Evolutionary conservation across 2,888 invertebrate species (phyloP).

Genomic region (Oscheius myriophilus): DNA sequence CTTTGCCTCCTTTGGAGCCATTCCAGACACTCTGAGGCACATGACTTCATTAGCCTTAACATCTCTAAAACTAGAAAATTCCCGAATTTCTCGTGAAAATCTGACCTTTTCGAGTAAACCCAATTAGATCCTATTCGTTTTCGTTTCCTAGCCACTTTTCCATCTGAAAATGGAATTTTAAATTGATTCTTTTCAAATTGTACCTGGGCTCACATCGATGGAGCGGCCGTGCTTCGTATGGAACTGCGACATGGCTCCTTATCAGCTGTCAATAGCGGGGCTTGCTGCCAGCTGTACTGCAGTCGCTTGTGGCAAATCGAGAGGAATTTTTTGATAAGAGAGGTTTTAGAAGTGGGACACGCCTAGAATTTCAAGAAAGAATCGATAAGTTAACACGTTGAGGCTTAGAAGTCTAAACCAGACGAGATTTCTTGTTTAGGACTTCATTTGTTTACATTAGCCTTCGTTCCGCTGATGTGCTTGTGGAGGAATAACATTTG

Average conservation of each 20-base stretch:
- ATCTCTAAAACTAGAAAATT: constrained; percentile 12
- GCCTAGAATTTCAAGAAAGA: too few relatives aligned
- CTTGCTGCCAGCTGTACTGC: too few relatives aligned
- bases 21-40: constrained; percentile 13
- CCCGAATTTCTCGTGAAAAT: neutral
- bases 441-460: too few relatives aligned
- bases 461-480: too few relatives aligned
- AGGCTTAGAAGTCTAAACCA: too few relatives aligned
- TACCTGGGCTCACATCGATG: constrained; percentile 12
- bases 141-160: constrained; percentile 15
- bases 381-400: too few relatives aligned
- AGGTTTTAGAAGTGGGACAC: too few relatives aligned
- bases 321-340: too few relatives aligned
- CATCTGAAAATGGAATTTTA: constrained; percentile 16
- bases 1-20: neutral
- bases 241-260: constrained; percentile 26
- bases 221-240: constrained; percentile 23
- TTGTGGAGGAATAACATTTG: too few relatives aligned
- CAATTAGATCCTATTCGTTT: constrained; percentile 21
- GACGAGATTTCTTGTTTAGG: too few relatives aligned
- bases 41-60: constrained; percentile 28
- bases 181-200: neutral
- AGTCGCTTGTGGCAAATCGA: too few relatives aligned
- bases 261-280: constrained; percentile 3
- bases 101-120: constrained; percentile 17